Percentiles rank a stretch among this genome's conserved stretches.
phyloP scores from a whole-genome alignment of 1,140 invertebrate genomes.

The Macrocentrus cingulum region DNA sequence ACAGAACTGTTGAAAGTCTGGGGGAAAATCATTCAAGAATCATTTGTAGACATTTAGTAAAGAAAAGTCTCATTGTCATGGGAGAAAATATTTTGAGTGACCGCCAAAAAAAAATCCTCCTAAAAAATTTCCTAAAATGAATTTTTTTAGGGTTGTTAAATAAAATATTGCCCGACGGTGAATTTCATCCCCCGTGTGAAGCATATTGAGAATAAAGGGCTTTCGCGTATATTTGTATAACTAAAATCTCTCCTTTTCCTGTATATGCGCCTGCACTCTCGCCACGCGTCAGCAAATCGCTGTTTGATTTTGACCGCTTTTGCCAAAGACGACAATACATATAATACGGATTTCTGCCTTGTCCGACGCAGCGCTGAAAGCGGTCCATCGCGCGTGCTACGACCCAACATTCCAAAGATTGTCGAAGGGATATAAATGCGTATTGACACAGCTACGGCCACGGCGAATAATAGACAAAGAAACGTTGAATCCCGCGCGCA shows the following conservation, averaged over 20 bases:
- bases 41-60: background rate
- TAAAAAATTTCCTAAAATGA: too few relatives aligned
- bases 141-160: too few relatives aligned
- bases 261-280: conserved; percentile 12
- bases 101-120: too few relatives aligned
- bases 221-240: conserved; percentile 31
- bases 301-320: conserved; percentile 16
- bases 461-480: conserved; percentile 3
- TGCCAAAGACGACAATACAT: background rate
- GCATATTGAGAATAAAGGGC: conserved; percentile 7
- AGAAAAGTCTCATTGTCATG: too few relatives aligned
- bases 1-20: too few relatives aligned
- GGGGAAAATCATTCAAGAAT: too few relatives aligned
- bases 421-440: conserved; percentile 11
- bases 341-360: background rate
- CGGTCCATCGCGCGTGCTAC: conserved; percentile 15
- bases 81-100: too few relatives aligned
- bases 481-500: background rate
- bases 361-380: background rate
- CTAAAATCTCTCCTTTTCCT: conserved; percentile 31
- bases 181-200: background rate
- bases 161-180: too few relatives aligned
- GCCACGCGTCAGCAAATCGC: conserved; percentile 32
- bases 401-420: conserved; percentile 12
- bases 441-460: conserved; percentile 29